Evolutionary conservation across 2,797 vertebrate genomes (phyloP).

Genomic region (Propithecus deckenii): DNA sequence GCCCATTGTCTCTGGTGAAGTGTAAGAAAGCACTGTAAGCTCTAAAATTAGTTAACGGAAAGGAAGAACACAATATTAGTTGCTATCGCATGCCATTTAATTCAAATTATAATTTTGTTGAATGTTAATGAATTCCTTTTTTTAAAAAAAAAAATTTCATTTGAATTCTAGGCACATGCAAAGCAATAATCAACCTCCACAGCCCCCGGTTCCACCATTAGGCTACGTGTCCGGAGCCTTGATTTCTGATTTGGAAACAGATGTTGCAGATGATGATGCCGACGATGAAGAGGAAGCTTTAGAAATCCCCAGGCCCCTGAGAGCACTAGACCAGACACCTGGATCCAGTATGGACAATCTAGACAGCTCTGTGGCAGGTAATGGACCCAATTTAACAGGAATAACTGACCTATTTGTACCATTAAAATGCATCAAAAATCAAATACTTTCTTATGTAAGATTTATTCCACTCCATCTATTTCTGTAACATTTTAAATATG

Average conservation of each 20-base stretch:
- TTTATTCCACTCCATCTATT: conserved; percentile 81
- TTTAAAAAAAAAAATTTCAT: background rate
- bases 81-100: background rate
- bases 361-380: conserved; percentile 98
- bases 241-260: conserved; percentile 98
- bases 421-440: conserved; percentile 69
- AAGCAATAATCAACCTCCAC: conserved; percentile 93
- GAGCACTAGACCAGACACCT: conserved; percentile 95
- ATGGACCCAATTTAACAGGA: conserved; percentile 62
- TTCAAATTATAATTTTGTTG: background rate
- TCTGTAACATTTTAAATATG: conserved; percentile 82
- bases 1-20: background rate
- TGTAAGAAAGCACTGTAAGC: background rate
- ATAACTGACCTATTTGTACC: conserved; percentile 66
- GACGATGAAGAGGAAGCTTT: conserved; percentile 95
- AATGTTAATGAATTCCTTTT: background rate
- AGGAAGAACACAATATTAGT: background rate
- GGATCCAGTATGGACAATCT: conserved; percentile 99
- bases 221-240: conserved; percentile 97
- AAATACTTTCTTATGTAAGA: conserved; percentile 73
- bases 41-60: background rate
- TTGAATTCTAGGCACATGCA: conserved; percentile 93
- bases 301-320: conserved; percentile 93
- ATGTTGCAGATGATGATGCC: conserved; percentile 93
- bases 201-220: conserved; percentile 95